phyloP scores from a whole-genome alignment of 2,797 vertebrate species.

The Atherinosoma microstoma region DNA sequence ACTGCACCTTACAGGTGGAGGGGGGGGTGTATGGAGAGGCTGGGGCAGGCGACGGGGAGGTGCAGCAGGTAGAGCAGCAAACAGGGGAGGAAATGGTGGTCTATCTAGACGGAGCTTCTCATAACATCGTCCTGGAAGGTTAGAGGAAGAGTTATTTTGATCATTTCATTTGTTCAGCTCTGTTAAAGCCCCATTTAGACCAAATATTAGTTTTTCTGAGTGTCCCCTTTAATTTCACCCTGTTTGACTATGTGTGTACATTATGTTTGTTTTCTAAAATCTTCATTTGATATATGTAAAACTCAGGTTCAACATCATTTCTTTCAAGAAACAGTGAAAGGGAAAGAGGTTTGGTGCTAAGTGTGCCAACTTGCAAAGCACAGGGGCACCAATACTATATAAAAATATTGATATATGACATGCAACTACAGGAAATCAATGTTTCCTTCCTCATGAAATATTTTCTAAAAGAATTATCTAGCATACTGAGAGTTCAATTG shows the following conservation, averaged over 20 bases:
- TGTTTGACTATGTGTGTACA: slow-evolving; percentile 4
- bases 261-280: slow-evolving; percentile 2
- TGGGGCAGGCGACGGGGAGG: slow-evolving; percentile 30
- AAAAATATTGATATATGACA: slow-evolving; percentile 14
- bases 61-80: slow-evolving; percentile 69
- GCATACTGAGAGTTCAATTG: slow-evolving; percentile 21
- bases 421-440: slow-evolving; percentile 23
- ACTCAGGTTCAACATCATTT: slow-evolving; percentile 64
- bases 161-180: slow-evolving; percentile 3
- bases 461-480: slow-evolving; percentile 26
- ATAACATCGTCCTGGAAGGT: slow-evolving; percentile 80
- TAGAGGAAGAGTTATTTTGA: slow-evolving; percentile 29
- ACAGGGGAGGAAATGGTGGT: slow-evolving; percentile 87
- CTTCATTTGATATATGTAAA: slow-evolving; percentile 37
- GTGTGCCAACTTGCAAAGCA: slow-evolving; percentile 24
- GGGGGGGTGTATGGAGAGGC: slow-evolving; percentile 79
- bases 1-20: slow-evolving; percentile 85
- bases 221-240: neutral
- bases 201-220: slow-evolving; percentile 14
- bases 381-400: slow-evolving; percentile 21
- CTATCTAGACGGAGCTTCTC: slow-evolving; percentile 85
- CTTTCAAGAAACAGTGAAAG: slow-evolving; percentile 15
- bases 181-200: slow-evolving; percentile 6
- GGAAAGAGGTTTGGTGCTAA: slow-evolving; percentile 44
- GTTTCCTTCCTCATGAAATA: slow-evolving; percentile 22